Evolutionary conservation across 2,113 vertebrate genomes (phyloP), one percentile per base, ranked within the genome.

Genomic region (Gallinago jamesoni): DNA sequence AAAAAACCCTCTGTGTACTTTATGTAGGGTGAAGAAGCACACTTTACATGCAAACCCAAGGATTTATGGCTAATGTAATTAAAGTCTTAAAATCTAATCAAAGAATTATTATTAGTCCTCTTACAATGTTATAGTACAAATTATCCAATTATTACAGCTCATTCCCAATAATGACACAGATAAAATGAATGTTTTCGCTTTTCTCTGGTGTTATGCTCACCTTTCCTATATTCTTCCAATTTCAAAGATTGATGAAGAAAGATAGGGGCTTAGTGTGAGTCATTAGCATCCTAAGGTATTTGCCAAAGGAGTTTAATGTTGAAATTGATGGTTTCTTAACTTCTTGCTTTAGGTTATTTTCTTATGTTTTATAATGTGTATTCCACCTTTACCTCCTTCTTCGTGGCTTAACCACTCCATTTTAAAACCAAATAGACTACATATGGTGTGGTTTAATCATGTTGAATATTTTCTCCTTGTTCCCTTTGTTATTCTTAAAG

Each of bases 231-330:
- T 41, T 60, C 15, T 55, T 48, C 33, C 55, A 23, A 23, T 18
- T 66, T 81, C 55, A 62, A 66, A 81, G 33, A 37, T 22, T 1
- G 0, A 27, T 12, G 17, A 80, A 87, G 14, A 37, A 60, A 84
- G 12, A 41, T 2, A 31, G 23, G 23, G 5, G 3, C 1, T 8
- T 90, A 41, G 39, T 76, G 3, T 0, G 0, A 69, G 14, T 31
- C 12, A 48, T 48, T 48, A 62, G 1, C 17, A 76, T 37, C 5
- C 30, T 14, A 76, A 63, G 9, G 17, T 70, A 39, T 43, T 94
- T 90, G 12, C 19, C 12, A 66, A 56, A 69, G 41, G 35, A 63
- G 4, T 59, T 62, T 84, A 79, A 75, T 43, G 14, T 33, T 66
- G 37, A 33, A 62, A 7, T 12, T 69, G 22, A 39, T 30, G 19